Conservation (phyloP, 2,797 vertebrate genomes). For the Sandelia bainsii region DNA sequence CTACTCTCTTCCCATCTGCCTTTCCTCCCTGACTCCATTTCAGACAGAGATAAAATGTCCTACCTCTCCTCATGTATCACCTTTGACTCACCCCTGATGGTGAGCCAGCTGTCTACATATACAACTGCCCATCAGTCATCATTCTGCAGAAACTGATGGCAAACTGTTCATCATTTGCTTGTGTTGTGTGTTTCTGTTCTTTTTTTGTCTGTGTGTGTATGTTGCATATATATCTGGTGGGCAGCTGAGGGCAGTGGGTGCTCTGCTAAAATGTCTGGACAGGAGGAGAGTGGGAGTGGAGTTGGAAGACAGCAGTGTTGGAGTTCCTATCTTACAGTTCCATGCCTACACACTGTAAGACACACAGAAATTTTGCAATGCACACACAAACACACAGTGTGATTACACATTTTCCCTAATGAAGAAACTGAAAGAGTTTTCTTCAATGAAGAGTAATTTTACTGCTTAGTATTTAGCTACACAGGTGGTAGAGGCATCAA, state of each 20-base stretch:
- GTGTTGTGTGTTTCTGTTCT: slow-evolving; percentile 24
- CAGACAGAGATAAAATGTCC: slow-evolving; percentile 89
- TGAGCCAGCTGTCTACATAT: slow-evolving; percentile 70
- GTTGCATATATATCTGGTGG: slow-evolving; percentile 29
- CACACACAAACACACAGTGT: slow-evolving; percentile 22
- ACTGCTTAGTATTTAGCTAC: slow-evolving; percentile 29
- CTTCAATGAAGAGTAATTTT: slow-evolving; percentile 34
- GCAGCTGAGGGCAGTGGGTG: slow-evolving; percentile 91
- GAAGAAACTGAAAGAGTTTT: slow-evolving; percentile 27
- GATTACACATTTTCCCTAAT: slow-evolving; percentile 53
- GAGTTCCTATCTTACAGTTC: slow-evolving; percentile 92
- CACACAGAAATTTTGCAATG: slow-evolving; percentile 44
- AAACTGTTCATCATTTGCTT: slow-evolving; percentile 36
- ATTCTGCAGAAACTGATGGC: slow-evolving; percentile 23
- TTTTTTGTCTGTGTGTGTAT: slow-evolving; percentile 6
- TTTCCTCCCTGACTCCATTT: slow-evolving; percentile 88
- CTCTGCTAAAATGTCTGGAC: slow-evolving; percentile 94
- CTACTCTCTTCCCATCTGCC: slow-evolving; percentile 91
- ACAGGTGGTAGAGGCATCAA: background rate
- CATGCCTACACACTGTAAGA: slow-evolving; percentile 90
- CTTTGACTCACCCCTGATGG: slow-evolving; percentile 91
- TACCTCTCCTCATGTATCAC: slow-evolving; percentile 94
- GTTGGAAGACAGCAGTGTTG: slow-evolving; percentile 89
- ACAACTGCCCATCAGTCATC: slow-evolving; percentile 31
- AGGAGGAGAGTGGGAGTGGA: slow-evolving; percentile 94